Conservation (phyloP, 2,888 invertebrate genomes). For the Meiosimyza decipiens region DNA sequence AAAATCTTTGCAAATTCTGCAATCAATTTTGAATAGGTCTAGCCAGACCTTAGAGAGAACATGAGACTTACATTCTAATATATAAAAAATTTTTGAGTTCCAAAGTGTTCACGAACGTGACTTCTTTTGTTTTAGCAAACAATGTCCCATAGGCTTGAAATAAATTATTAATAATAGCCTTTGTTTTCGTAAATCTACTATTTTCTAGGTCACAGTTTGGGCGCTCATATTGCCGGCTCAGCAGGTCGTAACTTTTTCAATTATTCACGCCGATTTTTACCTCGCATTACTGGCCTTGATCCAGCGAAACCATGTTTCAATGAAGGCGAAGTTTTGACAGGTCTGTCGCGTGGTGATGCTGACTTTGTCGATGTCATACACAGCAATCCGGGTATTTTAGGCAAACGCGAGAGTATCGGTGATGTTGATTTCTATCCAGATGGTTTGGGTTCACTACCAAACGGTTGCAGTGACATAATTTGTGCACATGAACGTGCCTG, state of each 20-base stretch:
- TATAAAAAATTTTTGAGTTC: no score
- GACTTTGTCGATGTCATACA: slow-evolving; percentile 60
- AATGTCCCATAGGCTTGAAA: no score
- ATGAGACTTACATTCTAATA: no score
- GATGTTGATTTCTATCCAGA: slow-evolving; percentile 61
- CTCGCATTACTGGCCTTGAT: slow-evolving; percentile 62
- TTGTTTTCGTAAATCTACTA: slow-evolving; percentile 44
- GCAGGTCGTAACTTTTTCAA: slow-evolving; percentile 53
- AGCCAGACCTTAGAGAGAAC: no score
- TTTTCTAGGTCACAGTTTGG: slow-evolving; percentile 61
- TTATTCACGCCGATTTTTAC: slow-evolving; percentile 49
- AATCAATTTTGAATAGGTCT: no score
- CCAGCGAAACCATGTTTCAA: slow-evolving; percentile 63
- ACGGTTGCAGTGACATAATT: slow-evolving; percentile 49
- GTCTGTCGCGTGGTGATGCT: slow-evolving; percentile 58
- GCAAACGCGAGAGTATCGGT: slow-evolving; percentile 51
- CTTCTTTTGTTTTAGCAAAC: no score
- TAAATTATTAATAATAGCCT: no score
- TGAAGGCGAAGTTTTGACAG: slow-evolving; percentile 52
- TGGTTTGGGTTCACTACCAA: slow-evolving; percentile 52
- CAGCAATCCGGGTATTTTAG: slow-evolving; percentile 56
- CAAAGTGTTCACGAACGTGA: no score
- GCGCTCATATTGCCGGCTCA: slow-evolving; percentile 59
- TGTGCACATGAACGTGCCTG: slow-evolving; percentile 58
- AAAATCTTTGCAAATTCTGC: no score